Evolutionary conservation across 2,113 vertebrate species (phyloP), one percentile per base, ranked within the genome.

Genomic region (Neomonachus schauinslandi): DNA sequence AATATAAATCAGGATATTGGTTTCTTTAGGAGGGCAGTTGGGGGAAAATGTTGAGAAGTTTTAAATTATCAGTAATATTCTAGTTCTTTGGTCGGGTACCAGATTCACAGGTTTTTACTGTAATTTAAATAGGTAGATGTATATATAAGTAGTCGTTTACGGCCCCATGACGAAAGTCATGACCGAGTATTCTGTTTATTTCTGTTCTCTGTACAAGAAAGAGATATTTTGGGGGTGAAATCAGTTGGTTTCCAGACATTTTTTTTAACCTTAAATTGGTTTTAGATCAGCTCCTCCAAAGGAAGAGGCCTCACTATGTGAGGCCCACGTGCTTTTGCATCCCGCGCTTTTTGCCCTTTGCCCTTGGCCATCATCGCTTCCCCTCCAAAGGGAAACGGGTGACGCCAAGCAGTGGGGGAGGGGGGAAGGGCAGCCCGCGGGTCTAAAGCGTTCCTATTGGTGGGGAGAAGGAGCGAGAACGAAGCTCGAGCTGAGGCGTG

Each of bases 301-400:
- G 59, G 21, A 85, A 69, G 24, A 81, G 18, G 31, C 87, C 15
- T 96, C 92, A 84, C 36, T 61, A 1, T 65, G 33, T 18, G 51
- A 95, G 31, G n/a, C 13, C 76, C 95, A 95, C 84, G 81, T 97
- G 88, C 72, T 84, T 81, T 87, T n/a, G 87, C 74, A 88, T 91
- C 93, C 93, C 91, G 33, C 63, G 33, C 81, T 97, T 97, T 98
- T 94, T 89, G 82, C 76, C 95, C 91, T 95, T 96, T 86, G 92
- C 88, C 63, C 88, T 97, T 53, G 69, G n/a, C 33, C 24, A 55
- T 79, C 15, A 15, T 77, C 21, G 12, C 77, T 89, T 86, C 63
- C 28, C 26, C 36, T 77, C 46, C 11, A 13, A 59, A 33, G 83
- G 59, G 46, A 83, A 42, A 49, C 8, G 1, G 7, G n/a, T 74